Evolutionary conservation across 2,888 invertebrate species (phyloP).

Genomic region (Melikaiella ostensackeni): DNA sequence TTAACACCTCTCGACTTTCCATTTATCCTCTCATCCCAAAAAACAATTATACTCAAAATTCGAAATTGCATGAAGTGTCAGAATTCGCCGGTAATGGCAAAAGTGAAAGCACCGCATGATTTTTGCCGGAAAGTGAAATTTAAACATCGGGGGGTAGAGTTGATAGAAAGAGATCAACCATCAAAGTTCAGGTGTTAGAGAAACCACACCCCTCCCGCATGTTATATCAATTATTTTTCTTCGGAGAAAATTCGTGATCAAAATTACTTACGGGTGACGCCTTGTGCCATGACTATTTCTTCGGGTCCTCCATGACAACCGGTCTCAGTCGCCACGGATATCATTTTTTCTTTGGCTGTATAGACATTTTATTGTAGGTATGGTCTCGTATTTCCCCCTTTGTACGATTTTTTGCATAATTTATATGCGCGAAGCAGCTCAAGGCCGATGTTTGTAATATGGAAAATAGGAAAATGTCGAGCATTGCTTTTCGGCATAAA

Average conservation of each 20-base stretch:
- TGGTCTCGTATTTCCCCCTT: not conserved
- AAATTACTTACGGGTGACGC: not conserved
- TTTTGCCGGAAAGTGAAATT: not conserved
- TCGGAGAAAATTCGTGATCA: not conserved
- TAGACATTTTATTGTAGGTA: not conserved
- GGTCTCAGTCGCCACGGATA: not conserved
- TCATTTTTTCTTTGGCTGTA: not conserved
- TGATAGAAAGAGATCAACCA: not conserved
- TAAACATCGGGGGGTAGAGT: not conserved
- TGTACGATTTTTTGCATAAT: not conserved
- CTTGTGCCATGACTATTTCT: not conserved
- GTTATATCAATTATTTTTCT: not conserved
- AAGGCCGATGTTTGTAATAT: not conserved
- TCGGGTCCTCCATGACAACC: conserved; percentile 1
- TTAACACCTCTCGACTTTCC: not conserved
- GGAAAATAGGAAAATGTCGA: not conserved
- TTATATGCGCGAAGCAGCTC: not conserved
- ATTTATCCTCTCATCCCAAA: conserved; percentile 5
- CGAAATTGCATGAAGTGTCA: not conserved
- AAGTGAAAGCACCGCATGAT: not conserved
- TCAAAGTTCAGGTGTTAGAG: not conserved
- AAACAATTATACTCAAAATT: not conserved
- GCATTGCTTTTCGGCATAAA: not conserved
- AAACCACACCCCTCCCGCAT: not conserved
- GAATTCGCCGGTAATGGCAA: not conserved